Conservation (phyloP, 1,140 invertebrate genomes). For the Caenorhabditis brenneri region DNA sequence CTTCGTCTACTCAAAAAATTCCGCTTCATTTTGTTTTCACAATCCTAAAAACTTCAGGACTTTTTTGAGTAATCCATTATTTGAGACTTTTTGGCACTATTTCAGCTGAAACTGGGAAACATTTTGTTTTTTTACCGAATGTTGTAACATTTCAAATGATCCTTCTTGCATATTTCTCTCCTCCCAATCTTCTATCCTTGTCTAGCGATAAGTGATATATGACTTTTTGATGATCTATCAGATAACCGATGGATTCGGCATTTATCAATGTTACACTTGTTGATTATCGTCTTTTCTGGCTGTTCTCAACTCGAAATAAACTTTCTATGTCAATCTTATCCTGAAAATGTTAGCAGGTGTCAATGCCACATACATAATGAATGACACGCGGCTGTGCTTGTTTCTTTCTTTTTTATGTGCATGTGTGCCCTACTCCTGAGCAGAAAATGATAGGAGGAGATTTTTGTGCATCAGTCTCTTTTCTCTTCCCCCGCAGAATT, state of each 20-base stretch:
- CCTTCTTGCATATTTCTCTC: no score
- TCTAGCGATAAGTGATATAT: no score
- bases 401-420: neutral
- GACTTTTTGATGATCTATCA: no score
- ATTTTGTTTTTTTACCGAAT: no score
- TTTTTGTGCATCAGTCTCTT: neutral
- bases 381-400: neutral
- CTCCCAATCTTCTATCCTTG: no score
- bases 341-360: neutral
- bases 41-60: no score
- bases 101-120: no score
- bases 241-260: neutral
- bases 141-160: no score
- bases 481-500: neutral
- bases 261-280: neutral
- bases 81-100: no score
- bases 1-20: no score
- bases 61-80: no score
- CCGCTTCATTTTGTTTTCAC: no score
- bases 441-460: slow-evolving; percentile 6
- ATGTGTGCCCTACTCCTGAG: neutral
- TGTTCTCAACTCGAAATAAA: neutral
- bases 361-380: neutral
- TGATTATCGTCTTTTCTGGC: neutral
- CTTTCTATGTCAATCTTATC: neutral